Evolutionary conservation across 2,888 invertebrate species (phyloP), one percentile per base, ranked within the genome.

Genomic region (Crepidodera aurea): DNA sequence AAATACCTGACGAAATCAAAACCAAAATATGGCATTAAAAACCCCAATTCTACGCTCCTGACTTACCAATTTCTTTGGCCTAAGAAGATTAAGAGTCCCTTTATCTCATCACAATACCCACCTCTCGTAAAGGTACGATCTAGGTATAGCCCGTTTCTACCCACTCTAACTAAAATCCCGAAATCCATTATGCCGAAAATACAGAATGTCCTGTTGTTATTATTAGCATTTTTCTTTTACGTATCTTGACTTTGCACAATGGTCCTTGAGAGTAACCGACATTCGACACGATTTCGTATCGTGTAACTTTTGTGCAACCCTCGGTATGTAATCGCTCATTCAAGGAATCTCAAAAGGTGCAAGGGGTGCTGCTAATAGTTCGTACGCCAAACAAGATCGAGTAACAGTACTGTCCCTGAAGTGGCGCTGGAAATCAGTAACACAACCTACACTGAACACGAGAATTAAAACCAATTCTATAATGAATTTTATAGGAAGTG

Each of bases 51-150:
- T 18, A 44, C 39, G 27, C 39, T 4, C 13, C 51, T 56, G 42
- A 13, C 32, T 61, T 51, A 18, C 42, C 56, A 13, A 51, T 55
- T 66, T 58, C 63, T 58, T 55, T 42, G 56, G 44, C 39, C 48
- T 59, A 65, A 65, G 65, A 64, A 63, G 65, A 65, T 67, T 70
- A 69, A 66, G 67, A 60, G 64, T 56, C 70, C 69, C 71, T 73
- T 71, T 71, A 71, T 70, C 51, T 58, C 50, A 65, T 48, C 60
- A 74, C 72, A 74, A 74, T 73, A 69, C 71, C 67, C 69, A 72
- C 71, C 72, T 71, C 71, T 71, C 69, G 68, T 71, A 53, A 69
- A 69, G 66, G 69, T 51, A 39, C 12, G 10, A 61, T 57, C 66
- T 65, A 70, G 68, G 65, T 66, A 68, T 65, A 62, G 55, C 62